Evolutionary conservation across 1,140 invertebrate species (phyloP).

Genomic region (Sinonovacula constricta): DNA sequence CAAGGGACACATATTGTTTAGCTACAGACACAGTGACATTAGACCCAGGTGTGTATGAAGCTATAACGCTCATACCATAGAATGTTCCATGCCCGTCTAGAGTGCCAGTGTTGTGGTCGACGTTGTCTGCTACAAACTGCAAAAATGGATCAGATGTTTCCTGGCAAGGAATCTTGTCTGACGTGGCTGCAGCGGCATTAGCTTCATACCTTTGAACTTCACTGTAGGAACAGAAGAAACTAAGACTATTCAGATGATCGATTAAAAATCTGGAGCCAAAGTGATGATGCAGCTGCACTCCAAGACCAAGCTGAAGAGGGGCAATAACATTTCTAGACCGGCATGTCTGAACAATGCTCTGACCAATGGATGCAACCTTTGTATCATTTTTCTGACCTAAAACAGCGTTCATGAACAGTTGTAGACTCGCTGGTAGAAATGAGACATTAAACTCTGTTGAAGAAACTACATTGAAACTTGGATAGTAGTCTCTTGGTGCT

Average conservation of each 20-base stretch:
- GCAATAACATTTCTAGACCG: slow-evolving; percentile 51
- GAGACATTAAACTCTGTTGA: slow-evolving; percentile 8
- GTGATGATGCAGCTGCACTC: slow-evolving; percentile 54
- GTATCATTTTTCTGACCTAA: slow-evolving; percentile 14
- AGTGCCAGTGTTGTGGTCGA: slow-evolving; percentile 64
- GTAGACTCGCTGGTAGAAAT: slow-evolving; percentile 31
- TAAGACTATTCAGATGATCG: slow-evolving; percentile 41
- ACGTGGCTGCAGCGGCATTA: slow-evolving; percentile 6
- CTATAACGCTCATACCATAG: slow-evolving; percentile 70
- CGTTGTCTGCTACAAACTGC: slow-evolving; percentile 63
- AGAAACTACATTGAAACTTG: not conserved
- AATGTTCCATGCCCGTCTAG: slow-evolving; percentile 67
- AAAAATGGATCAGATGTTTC: slow-evolving; percentile 41
- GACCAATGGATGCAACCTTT: slow-evolving; percentile 38
- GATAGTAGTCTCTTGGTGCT: slow-evolving; percentile 6
- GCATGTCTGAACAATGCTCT: slow-evolving; percentile 39
- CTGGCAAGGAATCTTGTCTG: not conserved
- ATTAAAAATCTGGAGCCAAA: slow-evolving; percentile 50
- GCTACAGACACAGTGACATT: not conserved
- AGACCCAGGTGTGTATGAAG: slow-evolving; percentile 22
- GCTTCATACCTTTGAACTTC: slow-evolving; percentile 28
- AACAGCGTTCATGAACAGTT: slow-evolving; percentile 11
- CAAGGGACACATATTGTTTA: not conserved
- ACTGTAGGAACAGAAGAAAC: slow-evolving; percentile 17
- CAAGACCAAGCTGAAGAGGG: slow-evolving; percentile 56